Conservation (phyloP, 2,113 vertebrate species). For the Orcinus orca region DNA sequence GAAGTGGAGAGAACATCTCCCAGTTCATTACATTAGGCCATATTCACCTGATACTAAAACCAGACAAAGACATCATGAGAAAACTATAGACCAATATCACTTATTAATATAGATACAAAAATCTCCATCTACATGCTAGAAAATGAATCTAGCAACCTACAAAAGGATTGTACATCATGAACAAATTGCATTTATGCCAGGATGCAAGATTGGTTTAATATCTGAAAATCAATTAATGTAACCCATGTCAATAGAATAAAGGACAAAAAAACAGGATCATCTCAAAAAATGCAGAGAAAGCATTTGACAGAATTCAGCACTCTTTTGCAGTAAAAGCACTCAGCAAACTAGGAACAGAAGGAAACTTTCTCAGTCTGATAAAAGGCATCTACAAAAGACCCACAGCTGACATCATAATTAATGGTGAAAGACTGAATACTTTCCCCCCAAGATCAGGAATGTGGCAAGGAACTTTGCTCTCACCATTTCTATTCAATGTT, state of each 20-base stretch:
- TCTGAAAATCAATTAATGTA: background rate
- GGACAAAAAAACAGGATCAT: background rate
- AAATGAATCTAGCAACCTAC: background rate
- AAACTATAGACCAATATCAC: background rate
- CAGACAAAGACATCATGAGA: background rate
- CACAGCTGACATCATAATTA: background rate
- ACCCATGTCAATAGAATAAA: background rate
- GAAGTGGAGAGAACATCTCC: background rate
- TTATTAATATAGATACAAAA: background rate
- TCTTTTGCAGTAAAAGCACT: background rate
- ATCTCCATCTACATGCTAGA: no score
- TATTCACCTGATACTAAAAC: background rate
- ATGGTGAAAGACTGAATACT: background rate
- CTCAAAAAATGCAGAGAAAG: background rate
- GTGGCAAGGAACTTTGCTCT: background rate
- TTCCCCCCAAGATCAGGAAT: background rate
- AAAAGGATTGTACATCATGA: background rate
- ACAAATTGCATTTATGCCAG: background rate
- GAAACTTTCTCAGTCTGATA: background rate
- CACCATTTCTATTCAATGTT: background rate
- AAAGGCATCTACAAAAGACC: background rate
- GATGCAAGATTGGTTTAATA: background rate
- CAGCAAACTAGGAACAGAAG: background rate
- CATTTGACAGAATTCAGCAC: background rate
- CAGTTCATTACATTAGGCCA: background rate